Percentiles rank a stretch among this genome's conserved stretches.
Evolutionary conservation across 23 tunicate genomes (phyloP).

Genomic region (Trididemnum clinides): DNA sequence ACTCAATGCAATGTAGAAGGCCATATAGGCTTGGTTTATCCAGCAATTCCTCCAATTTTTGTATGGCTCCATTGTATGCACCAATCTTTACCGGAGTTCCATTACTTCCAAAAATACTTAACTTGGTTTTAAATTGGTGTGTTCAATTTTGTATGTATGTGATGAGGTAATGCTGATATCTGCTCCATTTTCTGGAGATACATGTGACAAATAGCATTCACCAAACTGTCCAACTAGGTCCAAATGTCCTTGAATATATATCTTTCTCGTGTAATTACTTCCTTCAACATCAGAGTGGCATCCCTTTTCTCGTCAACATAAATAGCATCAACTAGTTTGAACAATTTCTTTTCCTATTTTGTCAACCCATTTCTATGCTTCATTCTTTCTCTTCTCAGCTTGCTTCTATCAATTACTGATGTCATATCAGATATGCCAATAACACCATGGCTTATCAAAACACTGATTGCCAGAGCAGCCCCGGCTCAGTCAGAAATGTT

Average conservation of each 20-base stretch:
- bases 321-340: not conserved
- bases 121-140: not conserved
- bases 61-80: constrained; percentile 6
- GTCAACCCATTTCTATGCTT: not conserved
- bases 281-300: not conserved
- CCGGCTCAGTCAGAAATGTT: too few relatives aligned
- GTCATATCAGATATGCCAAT: not conserved
- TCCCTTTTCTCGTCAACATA: constrained; percentile 20
- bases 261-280: not conserved
- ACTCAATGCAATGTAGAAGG: not conserved
- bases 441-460: constrained; percentile 9
- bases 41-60: constrained; percentile 7
- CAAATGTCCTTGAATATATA: not conserved
- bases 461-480: constrained; percentile 39
- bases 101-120: not conserved
- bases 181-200: constrained; percentile 4
- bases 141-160: not conserved
- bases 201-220: constrained; percentile 11
- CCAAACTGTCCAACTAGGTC: constrained; percentile 15
- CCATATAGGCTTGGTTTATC: not conserved
- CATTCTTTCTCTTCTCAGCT: constrained; percentile 26
- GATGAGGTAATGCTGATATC: not conserved
- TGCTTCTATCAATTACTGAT: not conserved
- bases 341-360: not conserved
- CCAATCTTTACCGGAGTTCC: constrained; percentile 26